A percentile compares a stretch with the other conserved stretches of the same genome.
Evolutionary conservation across 2,888 invertebrate genomes (phyloP).

Genomic region (Aethes cnicana): DNA sequence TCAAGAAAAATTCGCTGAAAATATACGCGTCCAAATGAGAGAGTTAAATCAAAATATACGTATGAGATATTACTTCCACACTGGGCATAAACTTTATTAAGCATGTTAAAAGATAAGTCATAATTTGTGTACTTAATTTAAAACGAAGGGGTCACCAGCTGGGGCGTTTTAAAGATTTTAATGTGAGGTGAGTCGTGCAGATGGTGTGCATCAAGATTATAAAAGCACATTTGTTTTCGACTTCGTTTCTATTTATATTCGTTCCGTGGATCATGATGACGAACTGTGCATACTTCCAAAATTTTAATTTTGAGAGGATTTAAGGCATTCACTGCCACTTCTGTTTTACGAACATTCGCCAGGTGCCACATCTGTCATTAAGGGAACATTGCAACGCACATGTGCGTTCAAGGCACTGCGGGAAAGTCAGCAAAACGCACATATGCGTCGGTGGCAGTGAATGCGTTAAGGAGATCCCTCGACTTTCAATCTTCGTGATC

Average conservation of each 20-base stretch:
- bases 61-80: not conserved
- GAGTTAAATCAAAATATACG: constrained; percentile 15
- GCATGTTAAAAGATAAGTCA: constrained; percentile 17
- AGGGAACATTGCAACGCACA: no score
- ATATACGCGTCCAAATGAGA: not conserved
- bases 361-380: no score
- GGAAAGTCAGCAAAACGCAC: no score
- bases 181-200: constrained; percentile 1
- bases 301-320: no score
- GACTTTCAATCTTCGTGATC: no score
- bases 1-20: not conserved
- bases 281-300: no score
- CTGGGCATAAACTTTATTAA: not conserved
- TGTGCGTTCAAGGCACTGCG: no score
- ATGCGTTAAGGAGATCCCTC: no score
- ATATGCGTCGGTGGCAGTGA: no score
- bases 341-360: no score
- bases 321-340: no score
- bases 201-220: constrained; percentile 11
- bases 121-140: constrained; percentile 13
- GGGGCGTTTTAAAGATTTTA: not conserved
- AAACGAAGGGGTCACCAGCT: constrained; percentile 5
- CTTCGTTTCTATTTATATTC: not conserved
- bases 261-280: not conserved
- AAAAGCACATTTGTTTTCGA: constrained; percentile 10